Evolutionary conservation across 2,888 invertebrate species (phyloP).

Genomic region (Orthosia gothica): DNA sequence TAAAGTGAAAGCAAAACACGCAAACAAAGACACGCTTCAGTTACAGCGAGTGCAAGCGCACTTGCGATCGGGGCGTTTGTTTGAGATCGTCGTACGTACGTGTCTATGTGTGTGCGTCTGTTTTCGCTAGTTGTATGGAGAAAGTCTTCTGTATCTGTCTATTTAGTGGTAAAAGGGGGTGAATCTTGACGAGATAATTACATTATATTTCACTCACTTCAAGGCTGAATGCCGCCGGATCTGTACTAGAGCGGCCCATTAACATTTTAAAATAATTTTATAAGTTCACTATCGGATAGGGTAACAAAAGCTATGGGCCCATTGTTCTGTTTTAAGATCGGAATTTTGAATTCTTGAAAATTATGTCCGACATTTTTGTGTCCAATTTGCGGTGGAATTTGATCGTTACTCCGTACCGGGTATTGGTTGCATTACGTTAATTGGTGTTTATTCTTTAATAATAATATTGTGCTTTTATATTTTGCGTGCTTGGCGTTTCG

Average conservation of each 20-base stretch:
- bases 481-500: not conserved
- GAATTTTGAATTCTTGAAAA: slow-evolving; percentile 42
- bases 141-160: not conserved
- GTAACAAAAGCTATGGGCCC: slow-evolving; percentile 46
- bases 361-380: slow-evolving; percentile 54
- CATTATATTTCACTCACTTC: slow-evolving; percentile 66
- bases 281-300: slow-evolving; percentile 54
- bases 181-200: slow-evolving; percentile 68
- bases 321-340: slow-evolving; percentile 44
- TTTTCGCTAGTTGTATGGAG: not conserved
- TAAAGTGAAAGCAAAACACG: not conserved
- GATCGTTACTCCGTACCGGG: not conserved
- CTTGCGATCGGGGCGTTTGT: not conserved
- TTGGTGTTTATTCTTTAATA: slow-evolving; percentile 6
- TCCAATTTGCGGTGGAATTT: slow-evolving; percentile 49
- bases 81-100: not conserved
- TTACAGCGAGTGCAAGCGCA: not conserved
- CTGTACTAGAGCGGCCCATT: slow-evolving; percentile 54
- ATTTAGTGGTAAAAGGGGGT: slow-evolving; percentile 25
- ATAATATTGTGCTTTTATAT: not conserved
- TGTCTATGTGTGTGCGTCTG: not conserved
- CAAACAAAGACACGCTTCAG: not conserved
- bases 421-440: not conserved
- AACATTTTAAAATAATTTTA: slow-evolving; percentile 64
- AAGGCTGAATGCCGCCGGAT: slow-evolving; percentile 59